Percentiles rank a stretch among this genome's conserved stretches.
Conservation (phyloP, 1,140 invertebrate species). For the Macrocentrus cingulum region DNA sequence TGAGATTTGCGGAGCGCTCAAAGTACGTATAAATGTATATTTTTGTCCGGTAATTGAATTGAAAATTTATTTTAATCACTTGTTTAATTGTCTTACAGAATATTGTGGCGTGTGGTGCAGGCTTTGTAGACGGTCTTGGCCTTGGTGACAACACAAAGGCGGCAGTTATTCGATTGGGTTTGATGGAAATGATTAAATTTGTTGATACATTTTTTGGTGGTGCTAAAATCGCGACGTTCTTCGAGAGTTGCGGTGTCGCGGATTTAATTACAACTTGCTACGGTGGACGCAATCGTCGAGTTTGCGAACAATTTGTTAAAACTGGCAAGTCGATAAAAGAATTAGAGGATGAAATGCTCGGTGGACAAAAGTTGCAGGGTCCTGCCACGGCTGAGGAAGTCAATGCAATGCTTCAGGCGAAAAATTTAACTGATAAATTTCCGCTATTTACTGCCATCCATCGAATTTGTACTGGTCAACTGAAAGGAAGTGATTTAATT, state of each 20-base stretch:
- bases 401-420: slow-evolving; percentile 66
- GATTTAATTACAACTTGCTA: slow-evolving; percentile 88
- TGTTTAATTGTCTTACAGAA: slow-evolving; percentile 62
- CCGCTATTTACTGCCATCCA: slow-evolving; percentile 78
- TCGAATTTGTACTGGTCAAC: slow-evolving; percentile 70
- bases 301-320: slow-evolving; percentile 77
- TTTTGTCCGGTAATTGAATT: slow-evolving; percentile 14
- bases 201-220: slow-evolving; percentile 66
- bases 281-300: slow-evolving; percentile 75
- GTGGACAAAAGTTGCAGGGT: slow-evolving; percentile 83
- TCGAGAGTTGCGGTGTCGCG: slow-evolving; percentile 84
- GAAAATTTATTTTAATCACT: background rate
- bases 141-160: slow-evolving; percentile 87
- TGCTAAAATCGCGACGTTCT: slow-evolving; percentile 72
- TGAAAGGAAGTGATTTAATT: slow-evolving; percentile 67
- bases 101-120: slow-evolving; percentile 81
- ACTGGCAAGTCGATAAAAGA: slow-evolving; percentile 74
- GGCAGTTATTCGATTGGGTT: slow-evolving; percentile 78
- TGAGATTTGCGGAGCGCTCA: slow-evolving; percentile 83
- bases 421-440: slow-evolving; percentile 70
- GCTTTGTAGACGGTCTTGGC: slow-evolving; percentile 77
- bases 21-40: slow-evolving; percentile 62
- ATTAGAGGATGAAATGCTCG: slow-evolving; percentile 78
- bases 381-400: slow-evolving; percentile 83
- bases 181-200: slow-evolving; percentile 79